Evolutionary conservation across 2,888 invertebrate genomes (phyloP).

Genomic region (Xanthorhoe spadicearia): DNA sequence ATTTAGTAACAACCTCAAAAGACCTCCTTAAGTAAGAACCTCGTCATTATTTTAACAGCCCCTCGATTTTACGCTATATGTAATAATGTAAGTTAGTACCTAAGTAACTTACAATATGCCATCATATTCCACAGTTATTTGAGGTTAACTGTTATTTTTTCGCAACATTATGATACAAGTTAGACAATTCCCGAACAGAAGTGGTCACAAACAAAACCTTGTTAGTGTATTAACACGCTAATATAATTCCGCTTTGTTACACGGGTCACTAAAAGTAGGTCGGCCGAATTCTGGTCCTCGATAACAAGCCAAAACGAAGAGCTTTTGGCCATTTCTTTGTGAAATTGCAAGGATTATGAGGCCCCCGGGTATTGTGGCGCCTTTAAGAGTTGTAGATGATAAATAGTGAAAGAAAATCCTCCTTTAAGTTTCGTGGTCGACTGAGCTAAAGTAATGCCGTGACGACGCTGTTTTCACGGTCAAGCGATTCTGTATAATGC

Average conservation of each 20-base stretch:
- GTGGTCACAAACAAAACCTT: neutral
- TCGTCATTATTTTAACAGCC: no score
- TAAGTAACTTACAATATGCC: no score
- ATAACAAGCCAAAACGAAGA: conserved; percentile 14
- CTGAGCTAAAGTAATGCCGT: conserved; percentile 3
- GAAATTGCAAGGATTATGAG: conserved; percentile 18
- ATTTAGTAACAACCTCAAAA: no score
- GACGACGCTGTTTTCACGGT: conserved; percentile 2
- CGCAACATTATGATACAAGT: no score
- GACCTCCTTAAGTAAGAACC: no score
- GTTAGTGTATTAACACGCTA: neutral
- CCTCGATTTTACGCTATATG: no score
- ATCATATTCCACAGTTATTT: no score
- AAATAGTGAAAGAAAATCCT: conserved; percentile 1
- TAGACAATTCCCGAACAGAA: no score
- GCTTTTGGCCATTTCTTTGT: conserved; percentile 19
- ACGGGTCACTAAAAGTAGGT: conserved; percentile 3
- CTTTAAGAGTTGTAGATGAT: conserved; percentile 7
- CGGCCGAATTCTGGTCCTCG: conserved; percentile 2
- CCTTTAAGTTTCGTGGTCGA: neutral
- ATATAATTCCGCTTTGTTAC: neutral
- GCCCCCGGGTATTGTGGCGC: conserved; percentile 9
- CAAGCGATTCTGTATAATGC: neutral
- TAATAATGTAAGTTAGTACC: no score
- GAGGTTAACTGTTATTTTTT: no score